phyloP scores from a whole-genome alignment of 1,140 invertebrate genomes.

The Cataglyphis hispanica region DNA sequence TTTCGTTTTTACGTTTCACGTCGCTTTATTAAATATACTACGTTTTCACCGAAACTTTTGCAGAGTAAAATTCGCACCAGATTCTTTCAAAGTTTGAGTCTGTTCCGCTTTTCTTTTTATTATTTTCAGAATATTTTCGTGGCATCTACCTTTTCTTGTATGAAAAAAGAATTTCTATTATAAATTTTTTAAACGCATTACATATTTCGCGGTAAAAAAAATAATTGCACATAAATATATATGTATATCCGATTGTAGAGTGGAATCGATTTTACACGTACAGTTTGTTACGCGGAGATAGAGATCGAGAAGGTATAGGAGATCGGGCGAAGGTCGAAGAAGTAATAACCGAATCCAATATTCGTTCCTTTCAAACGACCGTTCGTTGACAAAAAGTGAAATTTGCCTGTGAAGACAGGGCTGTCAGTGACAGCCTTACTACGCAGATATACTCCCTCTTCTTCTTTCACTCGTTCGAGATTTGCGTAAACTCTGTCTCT shows the following conservation, averaged over 20 bases:
- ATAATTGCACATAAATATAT: slow-evolving; percentile 2
- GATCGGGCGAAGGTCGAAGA: slow-evolving; percentile 80
- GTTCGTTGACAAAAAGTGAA: slow-evolving; percentile 83
- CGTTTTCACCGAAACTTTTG: neutral
- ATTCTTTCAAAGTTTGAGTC: slow-evolving; percentile 8
- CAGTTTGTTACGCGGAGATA: slow-evolving; percentile 47
- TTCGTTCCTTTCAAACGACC: slow-evolving; percentile 83
- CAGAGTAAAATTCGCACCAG: neutral
- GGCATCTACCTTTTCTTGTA: neutral
- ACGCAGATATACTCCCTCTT: slow-evolving; percentile 66
- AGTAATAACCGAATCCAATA: slow-evolving; percentile 86
- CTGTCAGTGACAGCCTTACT: slow-evolving; percentile 80
- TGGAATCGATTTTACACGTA: slow-evolving; percentile 30
- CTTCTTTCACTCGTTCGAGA: slow-evolving; percentile 29
- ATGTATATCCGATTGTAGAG: neutral
- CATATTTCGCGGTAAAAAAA: neutral
- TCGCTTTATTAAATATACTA: neutral
- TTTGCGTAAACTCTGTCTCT: slow-evolving; percentile 7
- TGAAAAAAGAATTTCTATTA: neutral
- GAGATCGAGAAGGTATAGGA: slow-evolving; percentile 64
- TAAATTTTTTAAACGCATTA: neutral
- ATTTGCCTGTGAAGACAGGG: slow-evolving; percentile 81
- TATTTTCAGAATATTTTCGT: slow-evolving; percentile 12
- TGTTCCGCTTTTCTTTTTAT: neutral
- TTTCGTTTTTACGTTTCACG: slow-evolving; percentile 2